Evolutionary conservation across 2,888 invertebrate species (phyloP).

Genomic region (Drosophila gaucha): DNA sequence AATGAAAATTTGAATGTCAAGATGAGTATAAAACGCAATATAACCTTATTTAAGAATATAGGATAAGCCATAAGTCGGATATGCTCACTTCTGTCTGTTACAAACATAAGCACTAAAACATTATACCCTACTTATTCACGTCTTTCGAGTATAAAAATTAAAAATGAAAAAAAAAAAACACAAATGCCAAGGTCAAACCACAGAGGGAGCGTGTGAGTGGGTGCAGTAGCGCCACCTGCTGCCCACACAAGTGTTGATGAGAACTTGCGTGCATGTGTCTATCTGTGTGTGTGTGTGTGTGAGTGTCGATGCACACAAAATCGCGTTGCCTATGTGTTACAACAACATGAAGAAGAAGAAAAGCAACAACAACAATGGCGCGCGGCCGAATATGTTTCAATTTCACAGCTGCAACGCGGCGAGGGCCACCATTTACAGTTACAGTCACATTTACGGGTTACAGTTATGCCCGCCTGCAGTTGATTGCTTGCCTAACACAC

Average conservation of each 20-base stretch:
- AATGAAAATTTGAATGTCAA: too few species aligned
- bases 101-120: background rate
- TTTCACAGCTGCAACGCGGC: slow-evolving; percentile 33
- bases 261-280: slow-evolving; percentile 8
- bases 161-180: slow-evolving; percentile 29
- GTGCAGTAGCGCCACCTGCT: slow-evolving; percentile 14
- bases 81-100: background rate
- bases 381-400: slow-evolving; percentile 57
- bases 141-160: slow-evolving; percentile 24
- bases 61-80: too few species aligned
- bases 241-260: slow-evolving; percentile 11
- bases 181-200: slow-evolving; percentile 72
- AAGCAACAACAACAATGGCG: slow-evolving; percentile 14
- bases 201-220: slow-evolving; percentile 4
- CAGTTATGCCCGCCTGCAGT: slow-evolving; percentile 41
- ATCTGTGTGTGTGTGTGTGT: slow-evolving; percentile 15
- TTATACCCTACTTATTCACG: background rate
- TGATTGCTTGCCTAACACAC: slow-evolving; percentile 37
- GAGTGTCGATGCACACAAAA: slow-evolving; percentile 23
- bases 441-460: slow-evolving; percentile 44
- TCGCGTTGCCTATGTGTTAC: slow-evolving; percentile 12
- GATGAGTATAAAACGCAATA: too few species aligned
- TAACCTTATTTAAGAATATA: too few species aligned
- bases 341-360: slow-evolving; percentile 7
- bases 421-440: slow-evolving; percentile 32